These are phyloP conservation scores for Pseudochromis fuscus DNA, from an alignment of 2,797 vertebrate genomes.

Conservation along the genomic window DNA sequence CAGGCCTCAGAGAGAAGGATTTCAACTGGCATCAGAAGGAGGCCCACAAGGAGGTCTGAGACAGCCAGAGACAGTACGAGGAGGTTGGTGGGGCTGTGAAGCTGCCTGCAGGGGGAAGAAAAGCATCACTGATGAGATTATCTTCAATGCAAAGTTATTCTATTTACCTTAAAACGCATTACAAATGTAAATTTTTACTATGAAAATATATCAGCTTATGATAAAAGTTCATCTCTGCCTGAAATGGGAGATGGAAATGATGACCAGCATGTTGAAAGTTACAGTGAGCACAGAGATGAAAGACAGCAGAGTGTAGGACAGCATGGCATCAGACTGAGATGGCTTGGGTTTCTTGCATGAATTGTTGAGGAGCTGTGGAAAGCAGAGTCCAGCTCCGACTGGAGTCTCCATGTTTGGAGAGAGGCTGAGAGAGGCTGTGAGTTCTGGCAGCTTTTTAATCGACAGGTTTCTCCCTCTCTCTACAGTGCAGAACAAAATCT, in stretches of 20 bases:
- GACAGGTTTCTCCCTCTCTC: too few species aligned
- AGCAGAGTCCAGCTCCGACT: neutral
- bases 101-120: conserved; percentile 56
- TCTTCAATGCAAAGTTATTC: neutral
- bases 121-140: conserved; percentile 10
- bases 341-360: conserved; percentile 51
- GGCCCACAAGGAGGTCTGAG: conserved; percentile 58
- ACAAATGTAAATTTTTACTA: too few species aligned
- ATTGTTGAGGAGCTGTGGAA: neutral
- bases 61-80: conserved; percentile 66
- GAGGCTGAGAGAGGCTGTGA: too few species aligned
- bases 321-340: conserved; percentile 12
- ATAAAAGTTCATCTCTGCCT: conserved; percentile 35
- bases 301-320: conserved; percentile 62
- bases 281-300: conserved; percentile 54
- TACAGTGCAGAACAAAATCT: too few species aligned
- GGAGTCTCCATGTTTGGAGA: neutral
- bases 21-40: conserved; percentile 62
- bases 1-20: conserved; percentile 50
- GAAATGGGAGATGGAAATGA: conserved; percentile 68
- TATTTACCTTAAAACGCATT: neutral
- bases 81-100: conserved; percentile 67
- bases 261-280: conserved; percentile 63
- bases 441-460: too few species aligned
- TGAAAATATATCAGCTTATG: neutral